A percentile compares a stretch with the other conserved stretches of the same genome.
These are phyloP conservation scores for Euphysa ruthae DNA, from an alignment of 30 jellyfish, hydroid and myxozoan species.

Conservation along the genomic window DNA sequence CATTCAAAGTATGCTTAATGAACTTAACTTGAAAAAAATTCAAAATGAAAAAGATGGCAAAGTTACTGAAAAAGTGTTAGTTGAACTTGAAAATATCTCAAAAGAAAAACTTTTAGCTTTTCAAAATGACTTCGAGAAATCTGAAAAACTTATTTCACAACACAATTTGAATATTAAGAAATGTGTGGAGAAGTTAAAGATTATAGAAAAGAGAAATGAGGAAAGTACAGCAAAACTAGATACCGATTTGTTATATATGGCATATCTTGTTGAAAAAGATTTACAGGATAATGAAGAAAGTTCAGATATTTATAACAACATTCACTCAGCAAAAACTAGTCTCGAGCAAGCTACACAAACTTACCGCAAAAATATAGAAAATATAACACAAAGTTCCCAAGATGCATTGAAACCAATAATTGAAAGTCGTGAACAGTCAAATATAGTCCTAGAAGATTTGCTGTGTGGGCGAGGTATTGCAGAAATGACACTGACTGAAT, in stretches of 20 bases:
- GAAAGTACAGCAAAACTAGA: conserved; percentile 71
- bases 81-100: conserved; percentile 55
- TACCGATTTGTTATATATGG: conserved; percentile 68
- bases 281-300: conserved; percentile 36
- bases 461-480: conserved; percentile 77
- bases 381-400: conserved; percentile 33
- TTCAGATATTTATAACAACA: conserved; percentile 17
- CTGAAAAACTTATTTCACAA: conserved; percentile 72
- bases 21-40: conserved; percentile 40
- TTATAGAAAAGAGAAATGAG: conserved; percentile 55
- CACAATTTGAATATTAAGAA: conserved; percentile 47
- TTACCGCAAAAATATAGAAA: conserved; percentile 53
- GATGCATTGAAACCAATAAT: conserved; percentile 56
- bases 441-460: conserved; percentile 82
- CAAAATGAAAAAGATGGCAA: conserved; percentile 47
- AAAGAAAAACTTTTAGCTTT: conserved; percentile 60
- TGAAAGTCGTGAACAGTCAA: conserved; percentile 67
- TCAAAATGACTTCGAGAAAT: conserved; percentile 74
- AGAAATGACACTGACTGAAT: conserved; percentile 72
- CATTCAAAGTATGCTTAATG: conserved; percentile 46
- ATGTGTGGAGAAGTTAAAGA: conserved; percentile 52
- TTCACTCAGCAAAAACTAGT: conserved; percentile 39
- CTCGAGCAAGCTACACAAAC: conserved; percentile 55
- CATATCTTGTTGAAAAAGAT: conserved; percentile 75
- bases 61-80: conserved; percentile 28